These are phyloP conservation scores for Himalopsyche phryganea DNA, from an alignment of 1,140 invertebrate genomes.

Conservation along the genomic window DNA sequence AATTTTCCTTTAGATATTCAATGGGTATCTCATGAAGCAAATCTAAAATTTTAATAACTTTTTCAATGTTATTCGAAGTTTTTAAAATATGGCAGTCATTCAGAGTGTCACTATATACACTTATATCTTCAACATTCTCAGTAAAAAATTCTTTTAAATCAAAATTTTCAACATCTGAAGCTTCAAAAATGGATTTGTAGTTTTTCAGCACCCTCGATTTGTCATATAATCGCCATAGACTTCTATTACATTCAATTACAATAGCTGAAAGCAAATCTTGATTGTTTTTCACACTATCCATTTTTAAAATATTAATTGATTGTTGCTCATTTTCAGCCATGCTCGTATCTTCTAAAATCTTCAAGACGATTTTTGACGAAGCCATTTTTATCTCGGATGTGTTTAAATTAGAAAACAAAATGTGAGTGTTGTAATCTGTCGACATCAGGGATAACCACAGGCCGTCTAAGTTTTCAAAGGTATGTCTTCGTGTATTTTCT, in stretches of 20 bases:
- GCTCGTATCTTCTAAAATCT: conserved; percentile 5
- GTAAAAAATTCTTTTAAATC: conserved; percentile 15
- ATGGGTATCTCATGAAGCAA: conserved; percentile 18
- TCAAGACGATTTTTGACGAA: conserved; percentile 9
- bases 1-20: conserved; percentile 25
- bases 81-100: conserved; percentile 18
- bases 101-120: conserved; percentile 5
- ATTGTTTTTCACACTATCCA: conserved; percentile 11
- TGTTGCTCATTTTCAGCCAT: conserved; percentile 1
- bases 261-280: conserved; percentile 16
- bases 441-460: background rate
- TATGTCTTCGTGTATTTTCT: background rate
- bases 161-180: conserved; percentile 20
- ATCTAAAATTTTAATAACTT: conserved; percentile 14
- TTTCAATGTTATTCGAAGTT: background rate
- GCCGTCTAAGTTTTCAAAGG: conserved; percentile 19
- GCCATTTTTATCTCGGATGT: conserved; percentile 6
- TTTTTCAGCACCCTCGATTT: conserved; percentile 15
- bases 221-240: conserved; percentile 16
- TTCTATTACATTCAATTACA: conserved; percentile 12
- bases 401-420: conserved; percentile 17
- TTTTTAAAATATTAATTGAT: conserved; percentile 9
- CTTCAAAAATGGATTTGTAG: conserved; percentile 18
- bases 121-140: conserved; percentile 1
- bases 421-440: conserved; percentile 18